Conservation (phyloP, 2,113 vertebrate species). For the Pseudorectes ferrugineus region DNA sequence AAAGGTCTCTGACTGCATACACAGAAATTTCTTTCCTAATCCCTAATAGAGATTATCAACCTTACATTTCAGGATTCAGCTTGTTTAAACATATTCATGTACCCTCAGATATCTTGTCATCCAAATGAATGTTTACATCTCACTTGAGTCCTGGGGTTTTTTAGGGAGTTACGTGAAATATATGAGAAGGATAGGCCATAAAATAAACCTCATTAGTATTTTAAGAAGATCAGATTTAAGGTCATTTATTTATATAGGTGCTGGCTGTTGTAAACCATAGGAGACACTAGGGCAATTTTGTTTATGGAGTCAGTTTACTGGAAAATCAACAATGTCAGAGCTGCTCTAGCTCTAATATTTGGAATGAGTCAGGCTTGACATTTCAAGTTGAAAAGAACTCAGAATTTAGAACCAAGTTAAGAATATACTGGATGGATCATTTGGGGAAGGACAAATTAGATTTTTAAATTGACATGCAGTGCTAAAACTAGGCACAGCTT, state of each 20-base stretch:
- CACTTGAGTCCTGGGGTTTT: not conserved
- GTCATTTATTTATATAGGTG: not conserved
- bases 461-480: not conserved
- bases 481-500: conserved; percentile 35
- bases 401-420: conserved; percentile 15
- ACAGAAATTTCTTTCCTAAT: not conserved
- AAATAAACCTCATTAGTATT: not conserved
- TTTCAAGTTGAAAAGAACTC: not conserved
- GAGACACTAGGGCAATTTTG: not conserved
- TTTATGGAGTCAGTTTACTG: not conserved
- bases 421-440: conserved; percentile 6
- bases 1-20: not conserved
- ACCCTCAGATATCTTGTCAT: not conserved
- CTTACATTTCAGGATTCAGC: not conserved
- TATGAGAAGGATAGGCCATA: not conserved
- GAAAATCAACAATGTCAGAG: not conserved
- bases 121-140: not conserved
- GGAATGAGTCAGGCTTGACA: conserved; percentile 28
- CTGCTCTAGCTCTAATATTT: not conserved
- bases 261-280: not conserved
- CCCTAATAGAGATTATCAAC: not conserved
- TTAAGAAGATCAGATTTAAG: not conserved
- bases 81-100: not conserved
- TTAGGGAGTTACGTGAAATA: rapidly evolving
- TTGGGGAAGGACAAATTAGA: not conserved